Percentiles rank a stretch among this genome's conserved stretches.
Evolutionary conservation across 2,888 invertebrate species (phyloP).

Genomic region (Petrolisthes cinctipes): DNA sequence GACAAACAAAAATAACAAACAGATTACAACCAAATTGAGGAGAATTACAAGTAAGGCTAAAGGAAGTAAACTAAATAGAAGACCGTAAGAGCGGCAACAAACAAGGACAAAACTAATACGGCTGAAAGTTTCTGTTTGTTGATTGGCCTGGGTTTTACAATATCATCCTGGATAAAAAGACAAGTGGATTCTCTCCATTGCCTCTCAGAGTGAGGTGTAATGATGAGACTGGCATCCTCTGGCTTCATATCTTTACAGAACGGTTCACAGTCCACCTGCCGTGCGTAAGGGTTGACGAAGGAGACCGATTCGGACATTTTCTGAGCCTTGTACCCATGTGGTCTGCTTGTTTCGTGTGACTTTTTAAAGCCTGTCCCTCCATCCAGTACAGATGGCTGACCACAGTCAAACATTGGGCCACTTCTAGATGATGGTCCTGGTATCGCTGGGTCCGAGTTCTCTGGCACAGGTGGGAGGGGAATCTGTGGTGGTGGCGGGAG

Average conservation of each 20-base stretch:
- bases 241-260: constrained; percentile 6
- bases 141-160: constrained; percentile 43
- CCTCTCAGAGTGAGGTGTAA: constrained; percentile 48
- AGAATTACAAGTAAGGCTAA: background rate
- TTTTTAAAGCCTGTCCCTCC: constrained; percentile 31
- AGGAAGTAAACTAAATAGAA: constrained; percentile 58
- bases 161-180: constrained; percentile 45
- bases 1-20: constrained; percentile 24
- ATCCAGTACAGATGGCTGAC: background rate
- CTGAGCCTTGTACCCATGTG: constrained; percentile 45
- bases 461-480: constrained; percentile 54
- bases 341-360: constrained; percentile 15
- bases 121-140: constrained; percentile 57
- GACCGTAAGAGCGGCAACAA: constrained; percentile 51
- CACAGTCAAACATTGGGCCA: background rate
- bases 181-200: constrained; percentile 49
- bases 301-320: constrained; percentile 44
- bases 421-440: constrained; percentile 31
- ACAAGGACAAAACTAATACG: constrained; percentile 54
- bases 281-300: constrained; percentile 51
- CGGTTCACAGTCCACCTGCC: constrained; percentile 20
- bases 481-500: constrained; percentile 56
- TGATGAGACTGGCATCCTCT: constrained; percentile 7
- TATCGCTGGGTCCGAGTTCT: constrained; percentile 30
- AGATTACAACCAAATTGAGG: background rate